phyloP scores from a whole-genome alignment of 2,888 invertebrate species.

The Junonia oenone region DNA sequence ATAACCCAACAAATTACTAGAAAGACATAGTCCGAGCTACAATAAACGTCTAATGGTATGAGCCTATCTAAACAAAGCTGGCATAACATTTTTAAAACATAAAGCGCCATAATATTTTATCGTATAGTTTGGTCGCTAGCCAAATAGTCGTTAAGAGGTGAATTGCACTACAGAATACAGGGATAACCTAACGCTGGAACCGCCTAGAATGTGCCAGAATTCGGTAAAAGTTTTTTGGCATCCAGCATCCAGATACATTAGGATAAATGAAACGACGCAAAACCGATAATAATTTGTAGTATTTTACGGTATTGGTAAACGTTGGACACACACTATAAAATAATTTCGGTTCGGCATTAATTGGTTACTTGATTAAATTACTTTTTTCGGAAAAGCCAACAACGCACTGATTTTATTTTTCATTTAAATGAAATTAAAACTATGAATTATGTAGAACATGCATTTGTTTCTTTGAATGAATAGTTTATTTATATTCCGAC shows the following conservation, averaged over 20 bases:
- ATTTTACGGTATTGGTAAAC: too few species aligned
- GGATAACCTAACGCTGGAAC: neutral
- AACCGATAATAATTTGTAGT: neutral
- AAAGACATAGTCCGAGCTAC: too few species aligned
- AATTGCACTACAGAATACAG: conserved; percentile 1
- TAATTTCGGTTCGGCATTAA: too few species aligned
- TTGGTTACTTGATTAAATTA: too few species aligned
- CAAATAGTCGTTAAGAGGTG: conserved; percentile 11
- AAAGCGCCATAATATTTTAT: conserved; percentile 5
- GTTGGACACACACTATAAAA: too few species aligned
- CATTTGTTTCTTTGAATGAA: too few species aligned
- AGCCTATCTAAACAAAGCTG: neutral
- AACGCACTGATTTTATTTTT: too few species aligned
- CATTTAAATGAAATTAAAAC: too few species aligned
- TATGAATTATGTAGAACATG: too few species aligned
- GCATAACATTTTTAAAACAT: neutral
- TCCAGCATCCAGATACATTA: neutral
- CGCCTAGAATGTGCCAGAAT: neutral
- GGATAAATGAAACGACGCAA: neutral
- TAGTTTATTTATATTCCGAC: too few species aligned
- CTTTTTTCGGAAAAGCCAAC: too few species aligned
- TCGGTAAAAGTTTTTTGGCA: neutral
- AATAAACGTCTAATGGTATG: neutral
- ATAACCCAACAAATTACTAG: too few species aligned
- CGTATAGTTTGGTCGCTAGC: conserved; percentile 8